Evolutionary conservation across 2,888 invertebrate genomes (phyloP).

Genomic region (Lysandra coridon): DNA sequence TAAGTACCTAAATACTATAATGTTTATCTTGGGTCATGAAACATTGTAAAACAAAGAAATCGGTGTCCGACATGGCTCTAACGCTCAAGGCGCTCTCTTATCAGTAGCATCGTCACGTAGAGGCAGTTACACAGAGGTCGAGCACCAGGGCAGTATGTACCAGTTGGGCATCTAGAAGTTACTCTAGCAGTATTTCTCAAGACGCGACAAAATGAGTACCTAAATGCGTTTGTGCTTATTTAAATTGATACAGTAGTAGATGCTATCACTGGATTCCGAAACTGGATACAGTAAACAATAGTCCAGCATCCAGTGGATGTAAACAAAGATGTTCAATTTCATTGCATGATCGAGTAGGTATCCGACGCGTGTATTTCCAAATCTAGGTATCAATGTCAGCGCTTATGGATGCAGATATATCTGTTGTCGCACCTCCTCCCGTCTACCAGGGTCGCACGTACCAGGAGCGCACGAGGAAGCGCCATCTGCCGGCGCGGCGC

Average conservation of each 20-base stretch:
- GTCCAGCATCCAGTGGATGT: neutral
- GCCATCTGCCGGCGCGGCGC: constrained; percentile 71
- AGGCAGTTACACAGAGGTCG: neutral
- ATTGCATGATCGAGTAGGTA: neutral
- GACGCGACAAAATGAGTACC: neutral
- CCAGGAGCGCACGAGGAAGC: constrained; percentile 67
- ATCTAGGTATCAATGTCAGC: neutral
- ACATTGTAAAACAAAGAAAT: constrained; percentile 1
- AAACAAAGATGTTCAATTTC: neutral
- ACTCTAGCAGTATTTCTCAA: neutral
- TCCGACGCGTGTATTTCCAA: neutral
- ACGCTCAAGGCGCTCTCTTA: neutral
- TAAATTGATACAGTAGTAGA: neutral
- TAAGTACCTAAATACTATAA: neutral
- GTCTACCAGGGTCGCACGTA: neutral
- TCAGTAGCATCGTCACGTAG: neutral
- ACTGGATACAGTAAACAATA: neutral
- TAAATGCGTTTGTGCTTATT: neutral
- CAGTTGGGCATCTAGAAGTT: neutral
- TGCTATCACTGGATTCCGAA: neutral
- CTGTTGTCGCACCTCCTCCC: neutral
- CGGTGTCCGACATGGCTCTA: neutral
- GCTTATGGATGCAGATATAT: neutral
- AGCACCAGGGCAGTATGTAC: neutral
- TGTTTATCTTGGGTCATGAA: neutral